Evolutionary conservation across 1,140 invertebrate genomes (phyloP).

Genomic region (Panagrolaimus sp.): DNA sequence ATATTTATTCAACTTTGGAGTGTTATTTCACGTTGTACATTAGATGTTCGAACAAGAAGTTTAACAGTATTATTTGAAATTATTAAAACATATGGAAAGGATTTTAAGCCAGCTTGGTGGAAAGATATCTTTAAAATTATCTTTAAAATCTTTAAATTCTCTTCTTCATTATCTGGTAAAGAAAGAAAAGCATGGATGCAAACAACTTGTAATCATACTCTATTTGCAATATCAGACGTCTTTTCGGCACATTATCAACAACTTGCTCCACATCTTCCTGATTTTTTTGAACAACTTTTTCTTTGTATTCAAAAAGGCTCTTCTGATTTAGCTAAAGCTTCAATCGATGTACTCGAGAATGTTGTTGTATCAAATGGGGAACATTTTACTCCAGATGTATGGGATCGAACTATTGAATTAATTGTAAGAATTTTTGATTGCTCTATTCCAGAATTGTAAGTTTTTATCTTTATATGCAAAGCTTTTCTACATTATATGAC

Average conservation of each 20-base stretch:
- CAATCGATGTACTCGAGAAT: constrained; percentile 96
- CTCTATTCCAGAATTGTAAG: constrained; percentile 71
- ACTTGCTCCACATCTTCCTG: constrained; percentile 77
- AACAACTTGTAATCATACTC: constrained; percentile 96
- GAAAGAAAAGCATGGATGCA: constrained; percentile 98
- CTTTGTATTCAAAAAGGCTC: constrained; percentile 65
- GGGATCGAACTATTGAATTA: constrained; percentile 63
- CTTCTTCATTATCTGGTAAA: constrained; percentile 64
- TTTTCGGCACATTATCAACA: constrained; percentile 95
- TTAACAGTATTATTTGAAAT: constrained; percentile 81
- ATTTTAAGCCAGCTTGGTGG: constrained; percentile 95
- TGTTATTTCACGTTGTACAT: constrained; percentile 75
- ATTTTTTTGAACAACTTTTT: constrained; percentile 83
- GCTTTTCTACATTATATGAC: too few species aligned
- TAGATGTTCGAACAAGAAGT: constrained; percentile 61
- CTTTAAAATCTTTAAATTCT: constrained; percentile 98
- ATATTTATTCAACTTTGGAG: constrained; percentile 93
- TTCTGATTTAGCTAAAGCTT: constrained; percentile 89
- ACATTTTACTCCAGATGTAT: constrained; percentile 83
- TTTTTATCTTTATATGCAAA: not conserved
- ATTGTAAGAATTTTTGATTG: constrained; percentile 72
- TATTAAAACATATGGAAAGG: constrained; percentile 91
- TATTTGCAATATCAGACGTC: constrained; percentile 96
- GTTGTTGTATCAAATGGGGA: constrained; percentile 94
- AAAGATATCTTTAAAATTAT: constrained; percentile 92